Evolutionary conservation across 2,888 invertebrate genomes (phyloP).

Genomic region (Tridacna crocea): DNA sequence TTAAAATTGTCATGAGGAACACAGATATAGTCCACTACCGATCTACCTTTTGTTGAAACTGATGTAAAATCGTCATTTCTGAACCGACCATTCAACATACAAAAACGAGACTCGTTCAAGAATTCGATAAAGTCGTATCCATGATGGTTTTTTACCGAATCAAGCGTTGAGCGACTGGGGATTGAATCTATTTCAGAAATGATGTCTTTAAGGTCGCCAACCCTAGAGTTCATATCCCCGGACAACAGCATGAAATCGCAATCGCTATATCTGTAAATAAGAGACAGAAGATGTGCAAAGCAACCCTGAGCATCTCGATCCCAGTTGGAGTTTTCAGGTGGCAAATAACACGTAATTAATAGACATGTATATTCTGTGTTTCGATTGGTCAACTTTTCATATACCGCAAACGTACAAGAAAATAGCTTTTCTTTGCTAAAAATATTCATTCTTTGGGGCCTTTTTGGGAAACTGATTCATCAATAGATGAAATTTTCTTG

Average conservation of each 20-base stretch:
- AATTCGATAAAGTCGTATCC: slow-evolving; percentile 1
- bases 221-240: too few species aligned
- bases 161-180: not conserved
- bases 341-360: not conserved
- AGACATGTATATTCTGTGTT: not conserved
- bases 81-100: slow-evolving; percentile 3
- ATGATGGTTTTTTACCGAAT: not conserved
- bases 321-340: not conserved
- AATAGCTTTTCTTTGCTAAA: too few species aligned
- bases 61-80: slow-evolving; percentile 5
- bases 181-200: too few species aligned
- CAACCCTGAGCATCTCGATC: not conserved
- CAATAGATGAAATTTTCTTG: too few species aligned
- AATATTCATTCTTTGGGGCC: too few species aligned
- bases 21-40: not conserved
- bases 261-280: not conserved
- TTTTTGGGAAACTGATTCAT: too few species aligned
- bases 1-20: too few species aligned
- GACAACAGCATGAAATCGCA: too few species aligned
- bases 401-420: too few species aligned
- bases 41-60: not conserved
- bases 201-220: too few species aligned
- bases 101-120: not conserved
- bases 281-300: not conserved
- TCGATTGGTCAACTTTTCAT: not conserved